Base-by-base conservation (phyloP, 2,888 invertebrate species). In the Acleris laterana region DNA sequence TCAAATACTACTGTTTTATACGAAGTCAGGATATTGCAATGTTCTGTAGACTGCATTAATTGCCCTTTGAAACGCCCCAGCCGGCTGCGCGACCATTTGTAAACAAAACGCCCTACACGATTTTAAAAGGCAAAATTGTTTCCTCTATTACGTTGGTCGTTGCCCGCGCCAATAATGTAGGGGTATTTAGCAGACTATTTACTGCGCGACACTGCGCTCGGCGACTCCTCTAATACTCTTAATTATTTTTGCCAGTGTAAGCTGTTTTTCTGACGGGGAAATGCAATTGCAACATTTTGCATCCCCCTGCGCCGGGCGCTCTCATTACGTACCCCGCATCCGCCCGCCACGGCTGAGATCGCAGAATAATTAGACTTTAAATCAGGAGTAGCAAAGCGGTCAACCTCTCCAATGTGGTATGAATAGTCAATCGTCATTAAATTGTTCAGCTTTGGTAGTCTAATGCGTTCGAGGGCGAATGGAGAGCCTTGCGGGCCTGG, bases 381-480 rank as follows among this genome's bases (percentile, higher is more conserved):
- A 91, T 91, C 91, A 90, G 89, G 90, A 88, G 88, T 84, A 88
- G 87, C 84, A 83, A 84, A 85, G 89, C 90, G 91, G 89, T 90
- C 90, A 89, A 85, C 89, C 90, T 81, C 83, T 85, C 84, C 86
- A 87, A 88, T 90, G 87, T 88, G 87, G 88, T 88, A 90, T 91
- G 91, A 92, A 91, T 91, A 91, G 90, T 90, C 90, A 90, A 91
- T 90, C 87, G 88, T 90, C 91, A 92, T 92, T 91, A 90, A 90
- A 91, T 89, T 86, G 89, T 90, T 90, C 89, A 84, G 90, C 88
- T 89, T 89, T 91, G 89, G 86, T 89, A 89, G 89, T 89, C 89
- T 88, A 89, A 90, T 88, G 83, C 83, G 84, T 79, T 79, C 77
- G 76, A 77, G 78, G 77, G 46, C 66, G 61, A 61, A 66, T 52